A percentile compares a stretch with the other conserved stretches of the same genome.
These are phyloP conservation scores for Chrysolina oricalcia DNA, from an alignment of 2,888 invertebrate species.

Conservation along the genomic window DNA sequence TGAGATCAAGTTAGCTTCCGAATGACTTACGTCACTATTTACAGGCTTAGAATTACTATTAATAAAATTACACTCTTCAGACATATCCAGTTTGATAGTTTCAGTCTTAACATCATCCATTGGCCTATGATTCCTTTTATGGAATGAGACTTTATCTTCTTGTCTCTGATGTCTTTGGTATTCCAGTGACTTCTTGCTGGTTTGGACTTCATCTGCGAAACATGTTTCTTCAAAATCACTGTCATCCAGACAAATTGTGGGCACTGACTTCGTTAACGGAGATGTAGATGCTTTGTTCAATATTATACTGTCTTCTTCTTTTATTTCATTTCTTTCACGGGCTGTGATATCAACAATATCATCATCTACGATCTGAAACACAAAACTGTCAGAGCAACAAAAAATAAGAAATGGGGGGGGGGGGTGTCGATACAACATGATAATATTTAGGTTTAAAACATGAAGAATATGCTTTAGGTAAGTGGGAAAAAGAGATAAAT, in stretches of 20 bases:
- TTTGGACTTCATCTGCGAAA: slow-evolving; percentile 24
- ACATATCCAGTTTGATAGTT: neutral
- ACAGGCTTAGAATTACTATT: neutral
- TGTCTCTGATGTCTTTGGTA: slow-evolving; percentile 9
- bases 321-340: neutral
- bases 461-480: no score
- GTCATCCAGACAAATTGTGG: slow-evolving; percentile 25
- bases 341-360: slow-evolving; percentile 4
- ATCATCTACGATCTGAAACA: slow-evolving; percentile 20
- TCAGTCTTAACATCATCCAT: slow-evolving; percentile 5
- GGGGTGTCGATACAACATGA: no score
- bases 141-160: neutral
- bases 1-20: slow-evolving; percentile 8
- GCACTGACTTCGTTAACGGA: slow-evolving; percentile 10
- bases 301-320: slow-evolving; percentile 3
- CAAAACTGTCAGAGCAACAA: neutral
- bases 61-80: neutral
- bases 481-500: no score
- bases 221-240: slow-evolving; percentile 21
- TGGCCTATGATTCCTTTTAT: slow-evolving; percentile 13
- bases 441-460: no score
- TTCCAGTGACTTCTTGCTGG: slow-evolving; percentile 3
- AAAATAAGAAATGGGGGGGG: neutral
- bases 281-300: neutral
- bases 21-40: neutral